These are phyloP conservation scores for Vespertilio murinus DNA, from an alignment of 2,797 vertebrate genomes.

Conservation along the genomic window DNA sequence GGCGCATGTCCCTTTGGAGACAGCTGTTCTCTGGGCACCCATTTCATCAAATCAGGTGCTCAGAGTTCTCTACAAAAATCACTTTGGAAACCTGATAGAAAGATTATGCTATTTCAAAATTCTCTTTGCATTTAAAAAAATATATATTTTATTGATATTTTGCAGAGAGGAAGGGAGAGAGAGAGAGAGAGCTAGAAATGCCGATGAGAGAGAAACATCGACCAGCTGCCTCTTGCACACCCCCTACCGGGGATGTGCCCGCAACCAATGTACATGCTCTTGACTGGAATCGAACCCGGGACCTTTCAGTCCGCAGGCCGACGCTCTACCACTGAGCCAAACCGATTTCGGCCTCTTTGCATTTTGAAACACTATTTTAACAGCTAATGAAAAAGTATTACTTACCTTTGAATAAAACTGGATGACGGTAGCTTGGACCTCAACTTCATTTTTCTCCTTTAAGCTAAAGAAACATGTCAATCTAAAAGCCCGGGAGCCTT, in stretches of 20 bases:
- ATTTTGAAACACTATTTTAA: constrained; percentile 46
- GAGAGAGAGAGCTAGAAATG: no score
- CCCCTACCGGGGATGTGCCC: no score
- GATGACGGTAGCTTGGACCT: not conserved
- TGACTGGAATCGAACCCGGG: no score
- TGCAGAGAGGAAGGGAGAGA: no score
- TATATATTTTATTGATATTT: no score
- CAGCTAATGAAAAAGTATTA: not conserved
- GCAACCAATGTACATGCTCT: no score
- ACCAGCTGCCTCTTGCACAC: no score
- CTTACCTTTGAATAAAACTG: constrained; percentile 22
- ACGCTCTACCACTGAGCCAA: no score
- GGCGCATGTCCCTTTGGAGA: not conserved
- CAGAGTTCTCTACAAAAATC: constrained; percentile 19
- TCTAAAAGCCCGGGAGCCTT: not conserved
- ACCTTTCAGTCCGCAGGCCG: no score
- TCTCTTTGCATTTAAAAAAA: constrained; percentile 45
- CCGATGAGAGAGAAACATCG: no score
- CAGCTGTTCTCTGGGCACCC: not conserved
- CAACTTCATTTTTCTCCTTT: not conserved
- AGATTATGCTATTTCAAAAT: not conserved
- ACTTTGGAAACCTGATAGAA: not conserved
- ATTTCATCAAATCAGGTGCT: not conserved
- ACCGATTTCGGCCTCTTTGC: no score
- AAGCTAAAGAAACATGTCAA: not conserved